Base-by-base conservation (phyloP, 1,140 invertebrate genomes). In the Neodiprion fabricii region DNA sequence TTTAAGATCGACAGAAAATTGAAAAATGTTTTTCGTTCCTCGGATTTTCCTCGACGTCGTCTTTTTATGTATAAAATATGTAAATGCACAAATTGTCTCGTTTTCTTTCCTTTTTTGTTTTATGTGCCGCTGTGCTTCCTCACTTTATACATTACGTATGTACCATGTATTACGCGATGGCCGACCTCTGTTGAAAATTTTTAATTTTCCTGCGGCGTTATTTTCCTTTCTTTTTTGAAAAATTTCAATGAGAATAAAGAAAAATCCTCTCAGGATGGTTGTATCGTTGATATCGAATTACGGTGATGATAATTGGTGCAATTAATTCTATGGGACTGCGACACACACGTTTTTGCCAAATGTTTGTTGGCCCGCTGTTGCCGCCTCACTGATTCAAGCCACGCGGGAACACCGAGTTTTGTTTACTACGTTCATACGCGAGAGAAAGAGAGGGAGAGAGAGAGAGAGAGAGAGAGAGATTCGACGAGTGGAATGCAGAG, bases 341-440 rank as follows among this genome's bases (percentile, higher is more conserved):
- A 71, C 70, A 50, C 12, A 12, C 12, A 65, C 12, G 0, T 40
- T 14, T 5, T 8, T 5, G 28, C 12, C 68, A 12, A 49, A 71
- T 50, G 70, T 9, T 47, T 40, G n/a, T 50, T 50, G 14, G 11
- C 12, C 21, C 79, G 68, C 80, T 80, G 84, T 80, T 81, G 79
- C 75, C 76, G 82, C 78, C 78, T 80, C 72, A 87, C 86, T 87
- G 84, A 76, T 83, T 77, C 67, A 75, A 83, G 78, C 81, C 81
- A 85, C 79, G 83, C 80, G 82, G 77, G 83, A 76, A 73, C 79
- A 75, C 74, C 70, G n/a, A 80, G 79, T 86, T 86, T 86, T 86
- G 83, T 86, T 85, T 86, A 82, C 79, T 77, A 74, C 71, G 76
- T 71, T 48, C 40, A 66, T 49, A 61, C 66, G 11, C 53, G 68